phyloP scores from a whole-genome alignment of 2,113 vertebrate genomes.

The Puffinus mauretanicus region DNA sequence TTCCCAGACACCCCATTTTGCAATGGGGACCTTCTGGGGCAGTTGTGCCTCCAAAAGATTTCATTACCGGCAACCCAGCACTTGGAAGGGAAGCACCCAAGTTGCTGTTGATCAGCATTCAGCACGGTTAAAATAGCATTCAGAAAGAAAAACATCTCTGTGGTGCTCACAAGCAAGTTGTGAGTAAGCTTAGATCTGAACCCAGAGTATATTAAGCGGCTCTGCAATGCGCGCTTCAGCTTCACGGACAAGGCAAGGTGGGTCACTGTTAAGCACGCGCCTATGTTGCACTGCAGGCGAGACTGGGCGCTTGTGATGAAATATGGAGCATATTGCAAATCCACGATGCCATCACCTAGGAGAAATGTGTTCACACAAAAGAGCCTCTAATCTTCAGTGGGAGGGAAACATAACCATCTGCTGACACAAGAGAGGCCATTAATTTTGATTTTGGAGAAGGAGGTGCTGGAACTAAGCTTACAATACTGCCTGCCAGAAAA shows the following conservation, averaged over 20 bases:
- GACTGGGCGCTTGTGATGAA: neutral
- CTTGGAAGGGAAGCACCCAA: neutral
- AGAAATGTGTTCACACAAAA: neutral
- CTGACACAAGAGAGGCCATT: neutral
- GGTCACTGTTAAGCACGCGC: rapidly evolving
- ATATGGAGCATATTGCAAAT: rapidly evolving
- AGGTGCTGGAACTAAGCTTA: neutral
- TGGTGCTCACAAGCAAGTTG: neutral
- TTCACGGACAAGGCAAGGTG: neutral
- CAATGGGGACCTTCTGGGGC: neutral
- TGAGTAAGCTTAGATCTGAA: neutral
- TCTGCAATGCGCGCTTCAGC: rapidly evolving
- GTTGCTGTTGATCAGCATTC: neutral
- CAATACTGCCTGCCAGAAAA: neutral
- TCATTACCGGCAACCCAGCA: rapidly evolving
- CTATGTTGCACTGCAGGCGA: rapidly evolving
- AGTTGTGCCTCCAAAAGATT: neutral
- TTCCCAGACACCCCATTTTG: neutral
- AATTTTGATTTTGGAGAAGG: neutral
- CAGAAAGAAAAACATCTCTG: neutral
- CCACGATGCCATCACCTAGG: neutral
- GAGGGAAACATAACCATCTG: neutral
- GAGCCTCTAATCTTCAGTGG: neutral
- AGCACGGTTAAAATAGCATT: neutral
- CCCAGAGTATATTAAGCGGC: neutral